Evolutionary conservation across 2,113 vertebrate species (phyloP), one percentile per base, ranked within the genome.

Genomic region (Todiramphus chloris): DNA sequence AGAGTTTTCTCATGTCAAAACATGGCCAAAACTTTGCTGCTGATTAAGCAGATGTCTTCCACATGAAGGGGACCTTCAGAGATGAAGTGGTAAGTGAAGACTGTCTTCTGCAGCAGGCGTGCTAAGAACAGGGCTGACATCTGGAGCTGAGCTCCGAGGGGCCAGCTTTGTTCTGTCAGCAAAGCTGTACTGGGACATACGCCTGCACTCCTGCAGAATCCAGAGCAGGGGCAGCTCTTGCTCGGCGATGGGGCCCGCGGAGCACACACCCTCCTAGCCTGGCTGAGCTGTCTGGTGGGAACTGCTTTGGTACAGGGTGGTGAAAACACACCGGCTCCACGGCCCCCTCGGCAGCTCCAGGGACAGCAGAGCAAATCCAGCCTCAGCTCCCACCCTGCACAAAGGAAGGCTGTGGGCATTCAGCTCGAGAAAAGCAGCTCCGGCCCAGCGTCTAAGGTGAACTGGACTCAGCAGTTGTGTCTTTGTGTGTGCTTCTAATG

Each of bases 1-100:
- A 90, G 69, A 59, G 9, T 69, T 96, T 82, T 90, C 86, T 78
- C 60, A 9, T 39, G 58, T 79, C 68, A 78, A 60, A 94, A 48
- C 70, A 23, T 0, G 9, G 69, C 74, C 92, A 81, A 59, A 86
- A 35, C 35, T 41, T 91, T 28, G 70, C 62, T 83, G 77, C 58
- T 76, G 78, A 51, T 53, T 51, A 59, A 90, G 64, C 82, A 68
- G 53, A 48, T 94, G 87, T 70, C 30, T 80, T 70, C 37, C 74
- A 63, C 60, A 20, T 24, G 44, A 87, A 80, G 55, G 37, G 53
- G 27, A 8, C 55, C 69, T 67, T 77, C 60, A 58, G 94, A 85
- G 59, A 41, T 82, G 81, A 50, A 72, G 68, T 21, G 59, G 51
- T 37, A 83, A 69, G 87, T 33, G 70, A 91, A 70, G 74, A 70